Evolutionary conservation across 2,113 vertebrate genomes (phyloP), one percentile per base, ranked within the genome.

Genomic region (Oryzias celebensis): DNA sequence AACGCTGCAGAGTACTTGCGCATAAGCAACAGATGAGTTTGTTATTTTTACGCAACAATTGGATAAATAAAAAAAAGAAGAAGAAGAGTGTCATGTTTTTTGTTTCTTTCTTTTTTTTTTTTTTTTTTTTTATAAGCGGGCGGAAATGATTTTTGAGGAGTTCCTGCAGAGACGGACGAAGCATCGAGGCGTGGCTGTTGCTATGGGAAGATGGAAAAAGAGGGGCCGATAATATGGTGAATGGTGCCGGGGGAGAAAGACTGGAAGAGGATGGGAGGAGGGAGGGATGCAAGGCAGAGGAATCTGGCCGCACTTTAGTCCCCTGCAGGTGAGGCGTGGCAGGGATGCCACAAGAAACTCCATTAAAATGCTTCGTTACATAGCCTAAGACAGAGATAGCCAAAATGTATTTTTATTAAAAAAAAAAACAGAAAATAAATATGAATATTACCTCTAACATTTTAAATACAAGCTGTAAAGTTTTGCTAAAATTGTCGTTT

Each of bases 171-270:
- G 73, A 62, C 51, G 49, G 36, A 47, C 51, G 49, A 28, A 47
- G 50, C 48, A 45, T 41, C 14, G 45, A 81, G 87, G 84, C 78
- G 86, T 82, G 83, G 86, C 81, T 83, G 80, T 84, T 85, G 84
- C 82, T 80, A 69, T 84, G 82, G 72, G 60, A 61, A 78, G 44
- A 73, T 60, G 63, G 68, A 58, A 47, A 62, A 45, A 28, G 4
- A 7, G 10, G 31, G 15, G 8, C 28, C 26, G 36, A n/a, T 1
- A 12, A 3, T 36, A 10, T 36, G 36, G 36, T 36, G 14, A 2
- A 14, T 47, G 16, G 10, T 28, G 41, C 1, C 22, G 49, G 46
- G 50, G 70, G 50, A 50, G 63, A 50, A 48, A 62, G 36, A 12
- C 47, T 14, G 18, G 17, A 24, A 36, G 36, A 1, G 2, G 31